phyloP scores from a whole-genome alignment of 2,888 invertebrate genomes.

The Chironomus riparius region DNA sequence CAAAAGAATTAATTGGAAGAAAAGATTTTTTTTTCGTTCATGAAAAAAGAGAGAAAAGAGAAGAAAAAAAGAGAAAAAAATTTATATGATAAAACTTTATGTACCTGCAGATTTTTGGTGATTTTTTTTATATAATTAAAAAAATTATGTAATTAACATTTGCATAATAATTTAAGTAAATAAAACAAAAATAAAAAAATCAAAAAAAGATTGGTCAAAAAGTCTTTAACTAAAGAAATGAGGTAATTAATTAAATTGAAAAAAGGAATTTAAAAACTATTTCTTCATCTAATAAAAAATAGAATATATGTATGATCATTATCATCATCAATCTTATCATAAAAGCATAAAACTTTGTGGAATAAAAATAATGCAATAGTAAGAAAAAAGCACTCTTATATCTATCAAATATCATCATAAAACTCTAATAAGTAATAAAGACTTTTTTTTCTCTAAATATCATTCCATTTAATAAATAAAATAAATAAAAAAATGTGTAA shows the following conservation, averaged over 20 bases:
- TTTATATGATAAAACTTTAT: neutral
- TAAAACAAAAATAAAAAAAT: constrained; percentile 1
- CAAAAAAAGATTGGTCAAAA: neutral
- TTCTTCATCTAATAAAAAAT: neutral
- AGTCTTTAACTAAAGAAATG: too few relatives aligned
- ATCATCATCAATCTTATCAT: neutral
- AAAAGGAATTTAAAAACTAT: neutral
- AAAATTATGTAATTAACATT: neutral
- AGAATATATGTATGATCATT: neutral
- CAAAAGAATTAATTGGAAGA: neutral
- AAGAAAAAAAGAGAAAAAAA: constrained; percentile 24
- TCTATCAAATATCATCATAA: neutral
- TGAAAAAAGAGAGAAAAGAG: constrained; percentile 21
- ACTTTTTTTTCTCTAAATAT: neutral
- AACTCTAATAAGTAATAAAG: neutral
- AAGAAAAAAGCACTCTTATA: neutral
- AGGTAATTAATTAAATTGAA: too few relatives aligned
- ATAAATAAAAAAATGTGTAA: neutral
- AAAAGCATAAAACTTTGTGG: neutral
- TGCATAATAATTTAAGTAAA: neutral
- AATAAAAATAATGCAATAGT: neutral
- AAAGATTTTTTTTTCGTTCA: neutral
- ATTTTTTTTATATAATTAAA: neutral
- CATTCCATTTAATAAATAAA: neutral
- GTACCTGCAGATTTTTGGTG: neutral